Evolutionary conservation across 2,888 invertebrate genomes (phyloP).

Genomic region (Dasysyrphus tricinctus): DNA sequence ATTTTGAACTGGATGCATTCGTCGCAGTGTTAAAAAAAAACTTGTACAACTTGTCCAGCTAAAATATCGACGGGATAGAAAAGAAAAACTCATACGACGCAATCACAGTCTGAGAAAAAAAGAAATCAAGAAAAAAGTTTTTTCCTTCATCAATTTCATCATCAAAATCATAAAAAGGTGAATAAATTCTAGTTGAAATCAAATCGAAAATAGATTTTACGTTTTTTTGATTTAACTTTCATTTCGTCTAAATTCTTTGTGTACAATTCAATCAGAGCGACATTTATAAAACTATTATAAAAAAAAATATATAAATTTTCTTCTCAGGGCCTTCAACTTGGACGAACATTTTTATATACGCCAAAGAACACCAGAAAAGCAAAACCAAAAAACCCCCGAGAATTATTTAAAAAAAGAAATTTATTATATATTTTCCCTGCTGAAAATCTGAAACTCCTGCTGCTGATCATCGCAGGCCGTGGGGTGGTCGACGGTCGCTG

Average conservation of each 20-base stretch:
- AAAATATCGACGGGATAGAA: constrained; percentile 44
- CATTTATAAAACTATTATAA: not conserved
- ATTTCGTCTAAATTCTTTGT: constrained; percentile 59
- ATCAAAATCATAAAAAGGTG: constrained; percentile 57
- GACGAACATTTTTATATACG: constrained; percentile 20
- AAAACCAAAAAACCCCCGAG: not conserved
- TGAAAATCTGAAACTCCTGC: constrained; percentile 16
- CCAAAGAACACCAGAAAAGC: constrained; percentile 12
- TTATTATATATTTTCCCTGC: not conserved
- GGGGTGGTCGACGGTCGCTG: constrained; percentile 56
- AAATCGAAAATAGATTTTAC: not conserved
- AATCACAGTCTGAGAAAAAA: constrained; percentile 52
- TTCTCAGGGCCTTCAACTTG: constrained; percentile 62
- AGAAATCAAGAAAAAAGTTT: constrained; percentile 58
- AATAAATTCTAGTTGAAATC: constrained; percentile 37
- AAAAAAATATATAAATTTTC: constrained; percentile 30
- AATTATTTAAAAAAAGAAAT: not conserved
- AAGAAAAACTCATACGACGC: constrained; percentile 57
- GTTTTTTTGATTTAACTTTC: constrained; percentile 18
- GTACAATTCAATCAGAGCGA: constrained; percentile 28
- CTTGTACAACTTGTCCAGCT: constrained; percentile 52
- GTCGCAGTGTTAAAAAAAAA: constrained; percentile 54
- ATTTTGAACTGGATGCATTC: constrained; percentile 48
- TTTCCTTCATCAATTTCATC: constrained; percentile 46
- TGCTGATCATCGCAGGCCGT: constrained; percentile 43